Evolutionary conservation across 2,888 invertebrate species (phyloP).

Genomic region (Scaptomyza tumidula): DNA sequence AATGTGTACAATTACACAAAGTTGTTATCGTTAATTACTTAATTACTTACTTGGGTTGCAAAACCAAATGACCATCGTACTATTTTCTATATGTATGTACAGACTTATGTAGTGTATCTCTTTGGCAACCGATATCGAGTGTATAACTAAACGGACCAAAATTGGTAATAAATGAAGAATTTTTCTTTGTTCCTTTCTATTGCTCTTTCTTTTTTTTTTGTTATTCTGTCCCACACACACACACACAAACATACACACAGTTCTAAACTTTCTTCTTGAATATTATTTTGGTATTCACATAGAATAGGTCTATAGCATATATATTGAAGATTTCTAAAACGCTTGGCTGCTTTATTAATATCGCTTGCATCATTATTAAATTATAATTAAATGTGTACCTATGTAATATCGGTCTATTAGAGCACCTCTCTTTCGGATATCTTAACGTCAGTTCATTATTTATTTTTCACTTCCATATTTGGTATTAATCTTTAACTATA

Average conservation of each 20-base stretch:
- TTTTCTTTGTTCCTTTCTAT: background rate
- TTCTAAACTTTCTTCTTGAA: conserved; percentile 3
- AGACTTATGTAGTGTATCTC: conserved; percentile 42
- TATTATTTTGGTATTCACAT: conserved; percentile 33
- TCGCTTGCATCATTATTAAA: conserved; percentile 43
- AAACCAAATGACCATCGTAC: conserved; percentile 64
- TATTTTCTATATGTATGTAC: conserved; percentile 16
- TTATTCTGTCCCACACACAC: conserved; percentile 8
- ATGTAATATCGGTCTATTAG: conserved; percentile 35
- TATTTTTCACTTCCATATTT: conserved; percentile 18
- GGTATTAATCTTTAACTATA: conserved; percentile 7
- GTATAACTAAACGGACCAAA: conserved; percentile 62
- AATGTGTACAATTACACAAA: conserved; percentile 35
- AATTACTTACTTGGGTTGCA: conserved; percentile 63
- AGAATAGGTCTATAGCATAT: conserved; percentile 11
- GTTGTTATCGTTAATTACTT: conserved; percentile 30
- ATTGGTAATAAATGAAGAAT: conserved; percentile 48
- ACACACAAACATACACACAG: background rate
- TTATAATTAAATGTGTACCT: conserved; percentile 12
- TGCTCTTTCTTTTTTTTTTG: background rate
- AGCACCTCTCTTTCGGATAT: conserved; percentile 32
- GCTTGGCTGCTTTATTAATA: conserved; percentile 38
- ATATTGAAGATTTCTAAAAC: conserved; percentile 21
- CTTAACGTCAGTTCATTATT: conserved; percentile 1
- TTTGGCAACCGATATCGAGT: conserved; percentile 13